Conservation (phyloP, 2,888 invertebrate species). For the Amblyjoppa fuscipennis region DNA sequence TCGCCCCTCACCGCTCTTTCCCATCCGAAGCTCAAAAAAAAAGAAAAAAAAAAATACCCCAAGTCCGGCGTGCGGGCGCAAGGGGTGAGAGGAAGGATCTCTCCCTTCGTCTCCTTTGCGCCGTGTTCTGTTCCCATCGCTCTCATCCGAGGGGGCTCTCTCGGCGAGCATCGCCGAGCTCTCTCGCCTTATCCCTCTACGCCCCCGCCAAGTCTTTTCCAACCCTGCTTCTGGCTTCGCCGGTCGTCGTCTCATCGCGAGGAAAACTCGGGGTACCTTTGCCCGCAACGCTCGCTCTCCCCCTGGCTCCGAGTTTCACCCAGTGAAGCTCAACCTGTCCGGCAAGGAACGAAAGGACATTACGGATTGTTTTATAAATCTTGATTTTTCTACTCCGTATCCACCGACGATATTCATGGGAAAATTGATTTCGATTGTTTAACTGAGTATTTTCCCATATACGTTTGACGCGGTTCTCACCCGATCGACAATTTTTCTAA, state of each 20-base stretch:
- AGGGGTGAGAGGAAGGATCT: slow-evolving; percentile 75
- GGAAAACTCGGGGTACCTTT: slow-evolving; percentile 72
- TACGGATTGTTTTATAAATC: neutral
- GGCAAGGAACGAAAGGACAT: neutral
- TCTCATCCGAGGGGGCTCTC: slow-evolving; percentile 66
- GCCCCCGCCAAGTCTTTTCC: slow-evolving; percentile 65
- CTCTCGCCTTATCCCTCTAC: slow-evolving; percentile 58
- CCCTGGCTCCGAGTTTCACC: slow-evolving; percentile 58
- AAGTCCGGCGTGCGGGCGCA: slow-evolving; percentile 83
- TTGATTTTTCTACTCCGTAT: neutral
- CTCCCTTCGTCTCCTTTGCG: slow-evolving; percentile 74
- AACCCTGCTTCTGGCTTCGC: slow-evolving; percentile 56
- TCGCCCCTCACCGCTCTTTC: slow-evolving; percentile 51
- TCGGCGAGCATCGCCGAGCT: slow-evolving; percentile 54
- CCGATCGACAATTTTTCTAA: too few relatives aligned
- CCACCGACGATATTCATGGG: neutral
- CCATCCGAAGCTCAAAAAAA: slow-evolving; percentile 43
- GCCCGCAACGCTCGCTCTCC: slow-evolving; percentile 70
- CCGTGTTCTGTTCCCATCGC: slow-evolving; percentile 53
- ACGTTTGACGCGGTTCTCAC: too few relatives aligned
- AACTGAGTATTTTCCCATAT: neutral
- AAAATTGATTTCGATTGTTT: neutral
- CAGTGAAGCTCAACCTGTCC: slow-evolving; percentile 77
- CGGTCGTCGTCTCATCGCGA: slow-evolving; percentile 66
- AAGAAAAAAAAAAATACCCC: slow-evolving; percentile 76